These are phyloP conservation scores for Stenichneumon culpator DNA, from an alignment of 2,888 invertebrate species.

Conservation along the genomic window DNA sequence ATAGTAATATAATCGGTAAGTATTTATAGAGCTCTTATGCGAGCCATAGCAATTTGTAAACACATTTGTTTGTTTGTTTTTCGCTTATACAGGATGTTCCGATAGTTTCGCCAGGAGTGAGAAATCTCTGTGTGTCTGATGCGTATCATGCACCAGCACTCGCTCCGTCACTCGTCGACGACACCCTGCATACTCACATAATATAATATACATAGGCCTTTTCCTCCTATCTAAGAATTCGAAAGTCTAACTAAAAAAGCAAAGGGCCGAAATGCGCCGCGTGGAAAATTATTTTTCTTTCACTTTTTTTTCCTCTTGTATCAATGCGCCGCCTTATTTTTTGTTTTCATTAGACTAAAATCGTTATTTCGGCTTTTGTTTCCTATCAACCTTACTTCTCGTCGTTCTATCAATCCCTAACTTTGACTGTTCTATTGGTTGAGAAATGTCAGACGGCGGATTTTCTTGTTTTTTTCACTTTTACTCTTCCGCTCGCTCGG, in stretches of 20 bases:
- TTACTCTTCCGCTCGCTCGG: slow-evolving; percentile 29
- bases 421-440: slow-evolving; percentile 34
- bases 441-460: slow-evolving; percentile 31
- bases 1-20: slow-evolving; percentile 47
- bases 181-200: slow-evolving; percentile 49
- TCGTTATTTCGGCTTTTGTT: slow-evolving; percentile 24
- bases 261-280: slow-evolving; percentile 71
- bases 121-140: slow-evolving; percentile 12
- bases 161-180: slow-evolving; percentile 35
- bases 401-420: slow-evolving; percentile 42
- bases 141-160: slow-evolving; percentile 4
- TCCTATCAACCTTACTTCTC: slow-evolving; percentile 11
- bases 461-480: slow-evolving; percentile 21
- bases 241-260: slow-evolving; percentile 81
- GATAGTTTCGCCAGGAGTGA: slow-evolving; percentile 56
- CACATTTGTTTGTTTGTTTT: slow-evolving; percentile 36
- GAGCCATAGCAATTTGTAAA: slow-evolving; percentile 62
- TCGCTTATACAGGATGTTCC: slow-evolving; percentile 64
- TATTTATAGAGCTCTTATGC: slow-evolving; percentile 56
- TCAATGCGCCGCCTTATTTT: slow-evolving; percentile 38
- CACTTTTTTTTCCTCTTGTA: slow-evolving; percentile 53
- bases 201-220: slow-evolving; percentile 76
- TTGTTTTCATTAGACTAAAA: slow-evolving; percentile 4
- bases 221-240: slow-evolving; percentile 82
- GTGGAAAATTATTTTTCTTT: slow-evolving; percentile 57